Base-by-base conservation (phyloP, 2,888 invertebrate species). In the Scaptomyza polygonia region DNA sequence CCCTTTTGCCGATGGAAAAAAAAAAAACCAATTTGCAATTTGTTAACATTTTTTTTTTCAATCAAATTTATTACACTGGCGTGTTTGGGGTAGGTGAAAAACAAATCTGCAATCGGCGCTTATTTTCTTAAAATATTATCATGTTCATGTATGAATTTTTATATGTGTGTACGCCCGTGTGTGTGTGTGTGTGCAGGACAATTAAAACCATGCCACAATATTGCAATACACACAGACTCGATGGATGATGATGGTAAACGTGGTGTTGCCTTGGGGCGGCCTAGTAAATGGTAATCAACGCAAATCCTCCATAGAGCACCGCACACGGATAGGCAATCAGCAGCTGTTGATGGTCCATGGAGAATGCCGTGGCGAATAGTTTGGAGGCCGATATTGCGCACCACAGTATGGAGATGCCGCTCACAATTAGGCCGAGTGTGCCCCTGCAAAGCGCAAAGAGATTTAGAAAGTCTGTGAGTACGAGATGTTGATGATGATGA, bases 321-420 rank as follows among this genome's bases (percentile, higher is more conserved):
- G 95, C 94, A 91, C 96, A 96, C 12, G 96, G 96, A 92, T 96
- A 96, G 62, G 95, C 95, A 79, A 95, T 93, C 65, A 95, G 91
- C 47, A 93, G 93, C 91, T 95, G 95, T 90, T 95, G 95, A 89
- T 94, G 94, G 87, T 95, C 94, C 95, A 96, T 95, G 68, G 93
- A 93, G 75, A 96, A 93, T 25, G 95, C 95, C 40, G 95, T 95
- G 58, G 95, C 95, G 91, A 96, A 96, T 52, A 96, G 93, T 91
- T 96, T 96, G 54, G 95, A 95, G 30, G 96, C 95, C 25, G 95
- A 95, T 70, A 94, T 91, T 74, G 95, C 94, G 92, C 96, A 96
- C 96, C 96, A 96, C 48, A 94, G 88, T 76, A 95, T 94, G 56
- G 93, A 93, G 68, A 94, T 78, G 40, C 92, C 92, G 54, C 94